Conservation (phyloP, 2,797 vertebrate genomes). For the Oreochromis grahami region DNA sequence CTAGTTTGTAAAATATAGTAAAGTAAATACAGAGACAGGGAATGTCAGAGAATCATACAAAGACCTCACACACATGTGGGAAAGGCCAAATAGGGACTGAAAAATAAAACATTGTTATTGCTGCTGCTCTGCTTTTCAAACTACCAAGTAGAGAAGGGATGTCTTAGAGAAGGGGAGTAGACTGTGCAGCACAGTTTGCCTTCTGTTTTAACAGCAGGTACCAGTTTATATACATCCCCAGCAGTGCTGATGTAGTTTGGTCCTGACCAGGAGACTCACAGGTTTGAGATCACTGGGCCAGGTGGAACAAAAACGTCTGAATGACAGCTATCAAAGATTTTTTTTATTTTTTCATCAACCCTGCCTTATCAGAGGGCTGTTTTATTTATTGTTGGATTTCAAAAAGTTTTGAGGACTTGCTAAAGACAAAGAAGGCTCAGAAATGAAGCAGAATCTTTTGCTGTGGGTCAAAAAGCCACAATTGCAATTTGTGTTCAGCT, state of each 20-base stretch:
- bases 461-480: not conserved
- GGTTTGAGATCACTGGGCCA: not conserved
- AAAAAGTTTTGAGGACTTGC: conserved; percentile 28
- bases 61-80: not conserved
- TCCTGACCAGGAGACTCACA: not conserved
- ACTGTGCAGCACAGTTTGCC: not conserved
- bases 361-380: not conserved
- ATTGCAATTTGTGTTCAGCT: not conserved
- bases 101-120: not conserved
- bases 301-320: not conserved
- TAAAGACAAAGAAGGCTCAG: conserved; percentile 21
- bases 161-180: not conserved
- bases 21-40: not conserved
- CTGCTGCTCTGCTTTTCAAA: not conserved
- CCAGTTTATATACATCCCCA: not conserved
- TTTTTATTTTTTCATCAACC: not conserved
- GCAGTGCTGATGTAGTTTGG: not conserved
- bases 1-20: conserved; percentile 18
- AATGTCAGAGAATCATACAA: not conserved
- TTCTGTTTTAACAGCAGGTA: not conserved
- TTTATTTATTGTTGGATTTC: not conserved
- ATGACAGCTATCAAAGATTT: not conserved
- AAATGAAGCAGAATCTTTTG: not conserved
- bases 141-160: not conserved
- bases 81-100: not conserved